A percentile compares a stretch with the other conserved stretches of the same genome.
These are phyloP conservation scores for Phyllopteryx taeniolatus DNA, from an alignment of 2,113 vertebrate genomes.

Conservation along the genomic window DNA sequence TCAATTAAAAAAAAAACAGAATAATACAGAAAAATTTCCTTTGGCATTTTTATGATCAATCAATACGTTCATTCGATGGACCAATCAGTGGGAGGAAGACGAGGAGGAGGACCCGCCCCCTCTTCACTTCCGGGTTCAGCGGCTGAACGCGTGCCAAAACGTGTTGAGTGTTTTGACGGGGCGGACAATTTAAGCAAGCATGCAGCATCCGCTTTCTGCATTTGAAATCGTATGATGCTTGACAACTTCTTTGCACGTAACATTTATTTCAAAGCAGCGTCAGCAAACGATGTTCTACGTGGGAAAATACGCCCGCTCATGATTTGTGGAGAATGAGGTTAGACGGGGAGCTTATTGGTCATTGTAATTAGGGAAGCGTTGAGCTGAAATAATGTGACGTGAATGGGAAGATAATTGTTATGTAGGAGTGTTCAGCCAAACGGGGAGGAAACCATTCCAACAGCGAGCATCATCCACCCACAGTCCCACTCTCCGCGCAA, in stretches of 20 bases:
- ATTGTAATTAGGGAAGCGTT: conserved; percentile 10
- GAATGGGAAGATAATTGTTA: conserved; percentile 24
- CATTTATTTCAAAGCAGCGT: not conserved
- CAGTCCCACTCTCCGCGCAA: conserved; percentile 28
- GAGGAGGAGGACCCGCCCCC: not conserved
- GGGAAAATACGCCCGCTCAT: not conserved
- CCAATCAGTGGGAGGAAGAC: not conserved
- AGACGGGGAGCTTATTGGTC: not conserved
- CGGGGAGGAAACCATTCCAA: conserved; percentile 31
- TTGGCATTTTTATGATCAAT: not conserved
- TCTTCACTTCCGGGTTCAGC: conserved; percentile 3
- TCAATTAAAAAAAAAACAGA: too few relatives aligned
- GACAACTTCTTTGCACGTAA: not conserved
- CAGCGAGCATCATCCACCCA: conserved; percentile 49
- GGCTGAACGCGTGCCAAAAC: conserved; percentile 9
- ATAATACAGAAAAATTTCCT: too few relatives aligned
- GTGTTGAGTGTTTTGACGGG: conserved; percentile 3
- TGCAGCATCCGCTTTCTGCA: not conserved
- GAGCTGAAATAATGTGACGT: conserved; percentile 30
- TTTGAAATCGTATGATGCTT: not conserved
- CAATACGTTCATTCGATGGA: not conserved
- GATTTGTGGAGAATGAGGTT: not conserved
- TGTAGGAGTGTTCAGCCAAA: conserved; percentile 23
- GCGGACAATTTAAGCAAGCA: not conserved
- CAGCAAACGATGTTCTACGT: not conserved